phyloP scores from a whole-genome alignment of 2,797 vertebrate species.

The Orestias chungarensis region DNA sequence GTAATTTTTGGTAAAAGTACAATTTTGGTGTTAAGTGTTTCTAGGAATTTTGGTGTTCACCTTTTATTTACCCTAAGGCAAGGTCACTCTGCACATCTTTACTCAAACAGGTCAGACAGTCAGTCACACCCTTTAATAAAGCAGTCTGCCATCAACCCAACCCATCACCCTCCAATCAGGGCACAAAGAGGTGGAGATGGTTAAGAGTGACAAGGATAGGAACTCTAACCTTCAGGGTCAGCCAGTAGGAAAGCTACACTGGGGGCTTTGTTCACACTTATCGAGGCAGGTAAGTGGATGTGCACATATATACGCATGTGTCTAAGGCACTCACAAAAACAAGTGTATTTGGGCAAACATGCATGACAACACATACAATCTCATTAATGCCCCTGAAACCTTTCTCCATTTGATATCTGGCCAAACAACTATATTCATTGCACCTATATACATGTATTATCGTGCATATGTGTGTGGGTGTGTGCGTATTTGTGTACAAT shows the following conservation, averaged over 20 bases:
- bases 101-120: slow-evolving; percentile 48
- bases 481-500: slow-evolving; percentile 32
- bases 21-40: slow-evolving; percentile 21
- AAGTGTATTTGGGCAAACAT: slow-evolving; percentile 8
- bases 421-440: slow-evolving; percentile 33
- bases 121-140: slow-evolving; percentile 77
- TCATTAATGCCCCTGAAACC: slow-evolving; percentile 32
- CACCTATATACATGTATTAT: not conserved
- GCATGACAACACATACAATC: slow-evolving; percentile 1
- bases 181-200: slow-evolving; percentile 54
- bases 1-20: slow-evolving; percentile 1
- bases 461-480: slow-evolving; percentile 2
- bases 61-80: slow-evolving; percentile 53
- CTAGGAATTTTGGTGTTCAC: slow-evolving; percentile 26
- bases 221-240: slow-evolving; percentile 70
- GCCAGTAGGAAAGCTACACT: slow-evolving; percentile 61
- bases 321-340: slow-evolving; percentile 20
- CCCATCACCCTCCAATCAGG: slow-evolving; percentile 63
- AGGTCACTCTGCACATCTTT: slow-evolving; percentile 58
- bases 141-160: slow-evolving; percentile 46
- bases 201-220: slow-evolving; percentile 51
- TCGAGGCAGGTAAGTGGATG: slow-evolving; percentile 18
- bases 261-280: slow-evolving; percentile 65
- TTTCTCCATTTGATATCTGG: slow-evolving; percentile 39
- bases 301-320: slow-evolving; percentile 11